Base-by-base conservation (phyloP, 2,888 invertebrate species). In the Escarpia spicata region DNA sequence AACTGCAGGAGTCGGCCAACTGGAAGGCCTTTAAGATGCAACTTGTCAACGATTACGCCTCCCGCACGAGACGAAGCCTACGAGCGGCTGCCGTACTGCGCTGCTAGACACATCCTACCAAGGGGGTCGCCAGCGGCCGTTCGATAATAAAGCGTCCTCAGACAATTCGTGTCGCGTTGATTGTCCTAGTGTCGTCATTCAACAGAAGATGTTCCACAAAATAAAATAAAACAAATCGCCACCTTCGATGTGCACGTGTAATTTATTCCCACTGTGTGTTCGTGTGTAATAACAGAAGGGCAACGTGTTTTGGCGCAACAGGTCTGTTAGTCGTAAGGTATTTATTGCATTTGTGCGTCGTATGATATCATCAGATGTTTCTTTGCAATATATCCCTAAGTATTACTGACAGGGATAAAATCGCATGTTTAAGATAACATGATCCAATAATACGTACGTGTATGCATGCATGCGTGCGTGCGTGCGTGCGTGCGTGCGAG, bases 21-120 rank as follows among this genome's bases (percentile, higher is more conserved):
- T 96, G 96, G 96, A 95, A 95, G 44, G 95, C 95, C 1, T 96
- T 94, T 93, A 95, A 95, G 75, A 75, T 75, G 75, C 19, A 3
- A 75, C 75, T 75, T 26, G 26, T 75, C 75, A 75, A n/a, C 75
- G 75, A 75, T 6, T 75, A 75, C 75, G 75, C 19, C 75, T 3
- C 19, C 26, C 75, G 75, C 26, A 75, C 75, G 19, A 75, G 75
- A 6, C 75, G 75, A 26, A 26, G 75, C 6, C 26, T 75, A 6
- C 19, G n/a, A n/a, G 75, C 75, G 75, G 75, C 75, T 1, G 75
- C 75, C 75, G 75, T 75, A 52, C 52, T 52, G 26, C 75, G 75
- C 75, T 75, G 75, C 19, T 75, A 75, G n/a, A 75, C n/a, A 3
- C 75, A 6, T 6, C 75, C 75, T 26, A 75, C 9, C 12, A 12